Percentiles rank a stretch among this genome's conserved stretches.
phyloP scores from a whole-genome alignment of 2,888 invertebrate genomes.

The Busseola fusca region DNA sequence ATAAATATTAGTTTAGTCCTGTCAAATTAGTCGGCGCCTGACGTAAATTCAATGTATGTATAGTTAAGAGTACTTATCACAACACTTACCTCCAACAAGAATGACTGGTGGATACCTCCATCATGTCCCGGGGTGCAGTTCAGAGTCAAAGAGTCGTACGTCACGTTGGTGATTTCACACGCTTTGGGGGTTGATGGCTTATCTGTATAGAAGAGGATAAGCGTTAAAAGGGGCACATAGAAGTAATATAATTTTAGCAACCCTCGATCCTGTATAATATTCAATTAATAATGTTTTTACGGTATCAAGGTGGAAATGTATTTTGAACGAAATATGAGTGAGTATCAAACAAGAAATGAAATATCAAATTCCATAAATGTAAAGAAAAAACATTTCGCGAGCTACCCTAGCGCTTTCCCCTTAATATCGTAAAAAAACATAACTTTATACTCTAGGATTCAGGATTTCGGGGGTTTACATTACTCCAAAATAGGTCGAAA shows the following conservation, averaged over 20 bases:
- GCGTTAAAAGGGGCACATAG: too few relatives aligned
- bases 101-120: slow-evolving; percentile 91
- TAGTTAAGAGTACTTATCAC: too few relatives aligned
- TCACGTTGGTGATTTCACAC: slow-evolving; percentile 92
- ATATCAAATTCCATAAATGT: too few relatives aligned
- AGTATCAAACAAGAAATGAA: too few relatives aligned
- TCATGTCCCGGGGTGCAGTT: slow-evolving; percentile 92
- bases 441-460: not conserved
- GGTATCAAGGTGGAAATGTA: too few relatives aligned
- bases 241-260: not conserved
- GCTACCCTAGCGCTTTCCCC: too few relatives aligned
- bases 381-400: too few relatives aligned
- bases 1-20: too few relatives aligned
- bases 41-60: too few relatives aligned
- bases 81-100: slow-evolving; percentile 89
- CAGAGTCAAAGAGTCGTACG: slow-evolving; percentile 90
- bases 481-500: not conserved
- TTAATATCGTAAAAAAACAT: not conserved
- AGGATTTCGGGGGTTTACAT: not conserved
- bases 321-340: too few relatives aligned
- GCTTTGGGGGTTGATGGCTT: slow-evolving; percentile 91
- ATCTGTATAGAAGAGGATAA: slow-evolving; percentile 77
- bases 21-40: too few relatives aligned
- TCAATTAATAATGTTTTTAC: too few relatives aligned
- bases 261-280: not conserved